Base-by-base conservation (phyloP, 2,113 vertebrate genomes). In the Cavia porcellus region DNA sequence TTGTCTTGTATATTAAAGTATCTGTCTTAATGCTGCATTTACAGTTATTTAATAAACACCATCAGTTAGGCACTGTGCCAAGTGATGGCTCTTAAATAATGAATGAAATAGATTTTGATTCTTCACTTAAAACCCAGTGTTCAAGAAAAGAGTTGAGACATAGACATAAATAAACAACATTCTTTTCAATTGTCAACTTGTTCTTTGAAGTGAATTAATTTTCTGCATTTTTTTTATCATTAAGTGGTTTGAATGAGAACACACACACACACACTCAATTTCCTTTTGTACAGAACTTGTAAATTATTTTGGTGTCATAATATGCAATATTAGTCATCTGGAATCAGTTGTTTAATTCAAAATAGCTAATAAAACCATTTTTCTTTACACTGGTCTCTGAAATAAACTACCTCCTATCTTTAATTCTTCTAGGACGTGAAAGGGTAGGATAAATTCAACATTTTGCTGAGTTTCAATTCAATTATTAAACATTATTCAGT, bases 201-300 rank as follows among this genome's bases (percentile, higher is more conserved):
- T 64, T 82, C 59, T 97, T 89, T 55, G 45, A 10, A 86, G 55
- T 72, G 66, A 72, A 82, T 64, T 0, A 72, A 77, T 93, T 89
- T 81, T 14, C 92, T 2, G 38, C 0, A 62, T 14, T 0, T 7
- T 5, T 66, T 83, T 17, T 35, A 93, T 89, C 14, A 42, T 30
- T 85, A 91, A 70, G 13, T 77, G 8, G 8, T 62, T 75, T 96
- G 35, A 66, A 13, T 64, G 82, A 59, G 19, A 24, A 95, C 74
- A 45, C 38, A 77, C 24, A 47, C 74, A 47, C 42, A 2, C 1
- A 38, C 70, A 61, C 9, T 24, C 5, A 42, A 68, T 92, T 93
- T 77, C 13, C 8, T 70, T 75, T 81, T 64, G 75, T 45, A 13
- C 55, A 42, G 13, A 10, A 59, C 59, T 52, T 90, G 15, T 28